Conservation (phyloP, 2,888 invertebrate genomes). For the Merodon equestris region DNA sequence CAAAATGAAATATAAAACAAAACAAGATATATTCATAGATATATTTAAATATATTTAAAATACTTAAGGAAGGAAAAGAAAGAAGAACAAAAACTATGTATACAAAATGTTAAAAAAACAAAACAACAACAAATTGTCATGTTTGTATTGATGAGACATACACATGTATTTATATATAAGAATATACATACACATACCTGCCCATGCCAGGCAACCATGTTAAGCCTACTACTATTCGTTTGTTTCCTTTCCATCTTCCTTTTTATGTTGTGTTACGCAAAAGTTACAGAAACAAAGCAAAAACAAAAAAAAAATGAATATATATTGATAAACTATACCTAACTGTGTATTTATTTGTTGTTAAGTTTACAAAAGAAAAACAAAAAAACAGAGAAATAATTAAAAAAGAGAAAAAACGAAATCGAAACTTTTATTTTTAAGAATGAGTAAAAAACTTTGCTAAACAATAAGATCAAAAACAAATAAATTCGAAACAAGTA, state of each 20-base stretch:
- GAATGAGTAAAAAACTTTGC: slow-evolving; percentile 7
- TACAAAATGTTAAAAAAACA: background rate
- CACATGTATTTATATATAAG: slow-evolving; percentile 18
- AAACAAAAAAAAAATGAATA: slow-evolving; percentile 27
- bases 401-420: too few relatives aligned
- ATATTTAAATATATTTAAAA: too few relatives aligned
- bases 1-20: slow-evolving; percentile 29
- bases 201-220: slow-evolving; percentile 32
- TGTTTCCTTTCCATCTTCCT: slow-evolving; percentile 46
- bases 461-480: slow-evolving; percentile 21
- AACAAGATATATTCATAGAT: background rate
- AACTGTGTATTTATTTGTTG: slow-evolving; percentile 70
- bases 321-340: slow-evolving; percentile 51
- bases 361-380: slow-evolving; percentile 68
- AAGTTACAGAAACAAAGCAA: slow-evolving; percentile 32
- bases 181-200: slow-evolving; percentile 25
- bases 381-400: slow-evolving; percentile 30
- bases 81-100: slow-evolving; percentile 29
- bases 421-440: slow-evolving; percentile 47
- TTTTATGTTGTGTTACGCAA: slow-evolving; percentile 46
- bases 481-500: too few relatives aligned
- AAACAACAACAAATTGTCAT: slow-evolving; percentile 20
- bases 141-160: slow-evolving; percentile 44
- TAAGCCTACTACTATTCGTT: slow-evolving; percentile 50
- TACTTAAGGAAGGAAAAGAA: slow-evolving; percentile 17